phyloP scores from a whole-genome alignment of 1,140 invertebrate species.

The Magallana ariakensis region DNA sequence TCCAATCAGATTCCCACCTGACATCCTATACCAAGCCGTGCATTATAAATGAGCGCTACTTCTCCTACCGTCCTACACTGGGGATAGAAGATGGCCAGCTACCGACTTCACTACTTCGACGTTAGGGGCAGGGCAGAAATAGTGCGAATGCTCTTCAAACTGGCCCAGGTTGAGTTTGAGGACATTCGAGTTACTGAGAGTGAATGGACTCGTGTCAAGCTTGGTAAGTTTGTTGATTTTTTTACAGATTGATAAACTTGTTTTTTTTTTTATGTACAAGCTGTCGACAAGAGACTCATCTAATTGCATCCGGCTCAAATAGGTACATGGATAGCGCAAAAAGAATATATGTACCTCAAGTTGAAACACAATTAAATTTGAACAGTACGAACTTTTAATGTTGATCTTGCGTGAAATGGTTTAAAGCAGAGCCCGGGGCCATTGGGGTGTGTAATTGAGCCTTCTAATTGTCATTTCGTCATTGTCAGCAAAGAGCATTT shows the following conservation, averaged over 20 bases:
- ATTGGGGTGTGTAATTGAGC: neutral
- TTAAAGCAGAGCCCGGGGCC: too few relatives aligned
- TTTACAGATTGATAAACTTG: too few relatives aligned
- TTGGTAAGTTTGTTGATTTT: slow-evolving; percentile 50
- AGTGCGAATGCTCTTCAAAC: slow-evolving; percentile 59
- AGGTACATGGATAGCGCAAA: too few relatives aligned
- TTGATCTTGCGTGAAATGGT: too few relatives aligned
- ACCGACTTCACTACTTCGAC: slow-evolving; percentile 69
- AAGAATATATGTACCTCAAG: too few relatives aligned
- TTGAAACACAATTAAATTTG: too few relatives aligned
- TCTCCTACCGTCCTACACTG: neutral
- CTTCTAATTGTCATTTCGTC: neutral
- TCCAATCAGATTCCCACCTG: slow-evolving; percentile 8
- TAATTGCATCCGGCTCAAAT: too few relatives aligned
- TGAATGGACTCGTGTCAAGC: slow-evolving; percentile 59
- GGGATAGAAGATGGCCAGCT: slow-evolving; percentile 55
- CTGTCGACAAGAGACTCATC: too few relatives aligned
- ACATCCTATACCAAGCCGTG: slow-evolving; percentile 12
- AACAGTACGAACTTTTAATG: too few relatives aligned
- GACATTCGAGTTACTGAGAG: slow-evolving; percentile 54
- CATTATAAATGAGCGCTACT: slow-evolving; percentile 29
- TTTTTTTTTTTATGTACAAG: too few relatives aligned
- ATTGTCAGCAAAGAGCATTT: neutral
- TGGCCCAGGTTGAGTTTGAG: slow-evolving; percentile 55
- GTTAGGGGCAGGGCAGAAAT: slow-evolving; percentile 66